Evolutionary conservation across 1,140 invertebrate genomes (phyloP).

Genomic region (Armadillidium nasatum): DNA sequence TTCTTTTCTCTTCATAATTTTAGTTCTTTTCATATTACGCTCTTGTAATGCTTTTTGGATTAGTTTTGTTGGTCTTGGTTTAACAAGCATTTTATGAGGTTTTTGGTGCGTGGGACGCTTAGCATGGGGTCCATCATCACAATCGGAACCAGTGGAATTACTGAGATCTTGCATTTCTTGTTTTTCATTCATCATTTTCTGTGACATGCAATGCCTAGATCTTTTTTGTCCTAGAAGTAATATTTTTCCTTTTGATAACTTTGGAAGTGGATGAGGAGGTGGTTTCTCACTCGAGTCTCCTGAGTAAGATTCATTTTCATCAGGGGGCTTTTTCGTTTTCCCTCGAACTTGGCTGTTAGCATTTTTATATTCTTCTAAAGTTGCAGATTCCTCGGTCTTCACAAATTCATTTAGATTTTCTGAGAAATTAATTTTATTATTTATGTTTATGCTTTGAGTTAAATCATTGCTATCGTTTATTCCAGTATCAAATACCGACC

Average conservation of each 20-base stretch:
- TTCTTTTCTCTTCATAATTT: conserved; percentile 35
- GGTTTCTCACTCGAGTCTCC: conserved; percentile 37
- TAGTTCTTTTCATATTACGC: conserved; percentile 32
- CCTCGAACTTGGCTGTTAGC: not conserved
- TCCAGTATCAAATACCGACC: not conserved
- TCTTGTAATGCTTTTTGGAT: conserved; percentile 37
- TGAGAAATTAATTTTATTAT: not conserved
- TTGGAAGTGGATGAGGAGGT: conserved; percentile 32
- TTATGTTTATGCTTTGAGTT: no score
- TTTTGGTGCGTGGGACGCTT: conserved; percentile 38
- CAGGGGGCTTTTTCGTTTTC: conserved; percentile 30
- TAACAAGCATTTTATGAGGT: conserved; percentile 36
- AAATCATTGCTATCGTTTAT: not conserved
- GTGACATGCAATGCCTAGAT: conserved; percentile 38
- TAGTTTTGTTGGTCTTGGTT: conserved; percentile 36
- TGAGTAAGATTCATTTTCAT: conserved; percentile 35
- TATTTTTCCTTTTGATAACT: conserved; percentile 32
- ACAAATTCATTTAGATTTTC: not conserved
- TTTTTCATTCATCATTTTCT: conserved; percentile 34
- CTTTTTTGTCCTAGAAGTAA: conserved; percentile 34
- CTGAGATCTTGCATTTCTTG: conserved; percentile 35
- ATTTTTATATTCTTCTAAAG: not conserved
- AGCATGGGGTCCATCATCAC: conserved; percentile 39
- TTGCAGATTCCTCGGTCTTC: not conserved
- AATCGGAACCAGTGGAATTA: conserved; percentile 37